Evolutionary conservation across 2,888 invertebrate species (phyloP), one percentile per base, ranked within the genome.

Genomic region (Escarpia spicata): DNA sequence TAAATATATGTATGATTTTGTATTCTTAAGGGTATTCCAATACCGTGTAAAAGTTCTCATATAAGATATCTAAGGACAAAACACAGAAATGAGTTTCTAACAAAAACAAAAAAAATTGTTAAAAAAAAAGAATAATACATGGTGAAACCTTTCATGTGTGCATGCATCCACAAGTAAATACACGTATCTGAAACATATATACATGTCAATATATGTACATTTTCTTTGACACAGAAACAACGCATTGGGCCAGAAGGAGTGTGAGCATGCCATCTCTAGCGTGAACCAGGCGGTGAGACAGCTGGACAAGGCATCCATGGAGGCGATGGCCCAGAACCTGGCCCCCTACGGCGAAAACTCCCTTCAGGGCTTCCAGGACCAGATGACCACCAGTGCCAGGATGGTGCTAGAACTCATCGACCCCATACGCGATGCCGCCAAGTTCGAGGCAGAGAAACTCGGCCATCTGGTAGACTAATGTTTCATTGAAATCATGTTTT

Each of bases 201-300:
- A 90, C 0, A 43, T 15, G 26, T 31, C 0, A 90, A 44, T 15
- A 43, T 31, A 43, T 91, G 31, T 31, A 52, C 2, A 75, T 26
- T 75, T 75, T 26, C 4, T 6, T 31, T 90, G 44, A 94, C 94
- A 44, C 94, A 98, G 98, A 92, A 99, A 99, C 96, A 98, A 98
- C 95, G 99, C 99, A 0, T 99, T 99, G 0, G 99, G 99, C 0
- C 99, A 99, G 96, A 97, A 98, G 6, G 99, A 99, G 96, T 99
- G 99, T 96, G 98, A 98, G 91, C 97, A 97, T 0, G 98, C 98
- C 0, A 97, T 99, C 90, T 98, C 98, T 75, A 97, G 98, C 90
- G 97, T 99, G 12, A 97, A 97, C 94, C 97, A 97, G 0, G 97
- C 98, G 94, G 98, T 98, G 9, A 97, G 98, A 0, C 98, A 98